Percentiles rank a stretch among this genome's conserved stretches.
Evolutionary conservation across 2,888 invertebrate species (phyloP).

Genomic region (Lasiommata megera): DNA sequence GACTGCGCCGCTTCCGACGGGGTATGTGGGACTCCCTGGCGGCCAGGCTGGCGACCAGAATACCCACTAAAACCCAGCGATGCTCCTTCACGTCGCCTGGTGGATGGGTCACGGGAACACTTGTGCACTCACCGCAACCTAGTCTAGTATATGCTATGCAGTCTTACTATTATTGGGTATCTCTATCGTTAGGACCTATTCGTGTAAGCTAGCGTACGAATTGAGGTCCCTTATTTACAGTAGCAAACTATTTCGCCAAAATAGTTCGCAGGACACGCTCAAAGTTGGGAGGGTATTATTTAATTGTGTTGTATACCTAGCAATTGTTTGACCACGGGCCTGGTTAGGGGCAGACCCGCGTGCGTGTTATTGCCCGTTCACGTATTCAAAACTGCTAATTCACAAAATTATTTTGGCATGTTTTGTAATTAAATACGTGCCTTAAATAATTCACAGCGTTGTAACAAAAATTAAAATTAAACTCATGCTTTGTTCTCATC

Average conservation of each 20-base stretch:
- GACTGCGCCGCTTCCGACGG: too few relatives aligned
- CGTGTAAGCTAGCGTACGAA: neutral
- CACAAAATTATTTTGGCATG: constrained; percentile 20
- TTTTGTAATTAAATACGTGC: constrained; percentile 4
- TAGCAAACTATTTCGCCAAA: constrained; percentile 11
- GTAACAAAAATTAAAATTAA: neutral
- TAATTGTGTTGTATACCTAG: constrained; percentile 36
- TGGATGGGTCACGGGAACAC: too few relatives aligned
- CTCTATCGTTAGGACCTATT: too few relatives aligned
- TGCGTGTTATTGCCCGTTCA: constrained; percentile 33
- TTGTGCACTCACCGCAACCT: too few relatives aligned
- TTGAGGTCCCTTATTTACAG: neutral
- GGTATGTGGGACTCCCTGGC: too few relatives aligned
- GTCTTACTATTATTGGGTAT: too few relatives aligned
- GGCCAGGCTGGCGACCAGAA: too few relatives aligned
- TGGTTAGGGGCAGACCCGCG: constrained; percentile 12
- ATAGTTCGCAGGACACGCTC: constrained; percentile 10
- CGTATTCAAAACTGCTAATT: constrained; percentile 32
- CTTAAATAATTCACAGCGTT: neutral
- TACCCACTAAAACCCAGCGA: too few relatives aligned
- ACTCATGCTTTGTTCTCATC: neutral
- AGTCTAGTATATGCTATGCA: too few relatives aligned
- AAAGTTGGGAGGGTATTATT: constrained; percentile 36
- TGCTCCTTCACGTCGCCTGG: too few relatives aligned
- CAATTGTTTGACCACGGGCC: constrained; percentile 36